phyloP scores from a whole-genome alignment of 2,113 vertebrate genomes.

The Erythrocercus mccallii region DNA sequence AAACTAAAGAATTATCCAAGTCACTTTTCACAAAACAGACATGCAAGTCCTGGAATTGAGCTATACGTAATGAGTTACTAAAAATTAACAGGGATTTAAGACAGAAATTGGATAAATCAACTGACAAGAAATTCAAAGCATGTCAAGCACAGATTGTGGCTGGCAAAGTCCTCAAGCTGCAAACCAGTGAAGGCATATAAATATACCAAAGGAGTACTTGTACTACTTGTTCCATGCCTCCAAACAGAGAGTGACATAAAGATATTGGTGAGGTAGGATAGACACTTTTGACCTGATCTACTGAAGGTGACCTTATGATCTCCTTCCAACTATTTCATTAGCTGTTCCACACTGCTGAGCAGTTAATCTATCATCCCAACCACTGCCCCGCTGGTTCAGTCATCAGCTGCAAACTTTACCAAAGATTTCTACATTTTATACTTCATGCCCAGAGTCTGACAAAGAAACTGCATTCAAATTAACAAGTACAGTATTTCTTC shows the following conservation, averaged over 20 bases:
- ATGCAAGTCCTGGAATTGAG: neutral
- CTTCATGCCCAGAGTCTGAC: neutral
- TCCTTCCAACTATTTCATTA: neutral
- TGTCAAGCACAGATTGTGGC: neutral
- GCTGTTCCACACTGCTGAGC: neutral
- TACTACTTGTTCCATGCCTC: neutral
- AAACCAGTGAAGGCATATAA: neutral
- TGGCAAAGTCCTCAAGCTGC: neutral
- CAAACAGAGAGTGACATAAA: neutral
- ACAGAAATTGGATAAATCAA: neutral
- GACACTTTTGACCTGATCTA: neutral
- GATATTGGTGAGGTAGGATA: neutral
- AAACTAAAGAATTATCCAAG: neutral
- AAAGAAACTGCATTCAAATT: neutral
- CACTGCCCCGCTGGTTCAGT: neutral
- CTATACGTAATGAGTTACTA: neutral
- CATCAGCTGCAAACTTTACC: neutral
- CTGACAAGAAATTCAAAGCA: neutral
- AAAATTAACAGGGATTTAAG: neutral
- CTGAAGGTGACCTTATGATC: neutral
- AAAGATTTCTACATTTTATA: neutral
- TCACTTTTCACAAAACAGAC: neutral
- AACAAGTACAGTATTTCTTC: neutral
- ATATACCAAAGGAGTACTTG: neutral
- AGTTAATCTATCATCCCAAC: neutral